Evolutionary conservation across 2,113 vertebrate species (phyloP).

Genomic region (Catharus bicknelli): DNA sequence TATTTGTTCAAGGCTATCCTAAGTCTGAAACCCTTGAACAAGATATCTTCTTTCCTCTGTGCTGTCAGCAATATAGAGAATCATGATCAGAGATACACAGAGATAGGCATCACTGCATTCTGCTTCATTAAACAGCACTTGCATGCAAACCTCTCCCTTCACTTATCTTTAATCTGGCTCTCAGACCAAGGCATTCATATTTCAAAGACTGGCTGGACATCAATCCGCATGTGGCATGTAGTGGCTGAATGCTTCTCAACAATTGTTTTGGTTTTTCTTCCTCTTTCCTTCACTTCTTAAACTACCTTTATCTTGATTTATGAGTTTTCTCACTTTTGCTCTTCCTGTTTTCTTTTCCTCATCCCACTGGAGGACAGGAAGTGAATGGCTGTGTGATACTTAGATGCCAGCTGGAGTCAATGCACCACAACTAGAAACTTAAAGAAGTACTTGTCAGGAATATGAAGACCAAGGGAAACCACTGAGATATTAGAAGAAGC

Average conservation of each 20-base stretch:
- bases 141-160: neutral
- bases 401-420: neutral
- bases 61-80: neutral
- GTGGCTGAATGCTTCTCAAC: neutral
- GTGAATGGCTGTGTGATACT: neutral
- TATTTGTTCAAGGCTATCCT: neutral
- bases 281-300: neutral
- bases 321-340: neutral
- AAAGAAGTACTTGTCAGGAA: neutral
- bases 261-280: neutral
- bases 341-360: neutral
- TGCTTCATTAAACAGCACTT: neutral
- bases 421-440: neutral
- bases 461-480: neutral
- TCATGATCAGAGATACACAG: neutral
- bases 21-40: neutral
- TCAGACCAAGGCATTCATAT: neutral
- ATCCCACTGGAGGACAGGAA: neutral
- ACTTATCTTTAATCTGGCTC: neutral
- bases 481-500: neutral
- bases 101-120: neutral
- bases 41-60: neutral
- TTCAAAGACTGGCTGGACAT: neutral
- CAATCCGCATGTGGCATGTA: neutral
- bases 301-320: neutral